phyloP scores from a whole-genome alignment of 2,797 vertebrate genomes.

The Propithecus deckenii region DNA sequence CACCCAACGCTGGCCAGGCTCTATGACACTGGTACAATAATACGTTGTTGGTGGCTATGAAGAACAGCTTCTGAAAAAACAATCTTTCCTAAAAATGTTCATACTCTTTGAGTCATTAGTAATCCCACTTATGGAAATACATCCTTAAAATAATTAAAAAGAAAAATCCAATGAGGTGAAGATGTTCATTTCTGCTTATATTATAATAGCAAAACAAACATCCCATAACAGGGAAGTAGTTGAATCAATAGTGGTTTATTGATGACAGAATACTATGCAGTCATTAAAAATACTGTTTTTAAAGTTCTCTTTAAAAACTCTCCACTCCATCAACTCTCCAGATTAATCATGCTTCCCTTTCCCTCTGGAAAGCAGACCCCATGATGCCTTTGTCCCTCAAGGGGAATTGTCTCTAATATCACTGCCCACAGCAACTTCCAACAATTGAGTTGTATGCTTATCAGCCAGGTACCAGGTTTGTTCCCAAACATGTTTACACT shows the following conservation, averaged over 20 bases:
- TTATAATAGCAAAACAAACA: neutral
- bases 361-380: neutral
- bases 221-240: neutral
- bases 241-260: neutral
- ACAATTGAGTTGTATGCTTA: neutral
- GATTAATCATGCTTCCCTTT: neutral
- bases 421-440: neutral
- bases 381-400: neutral
- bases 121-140: conserved; percentile 8
- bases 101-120: neutral
- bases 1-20: neutral
- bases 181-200: conserved; percentile 7
- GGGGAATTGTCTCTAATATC: neutral
- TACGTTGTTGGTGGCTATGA: neutral
- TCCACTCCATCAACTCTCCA: neutral
- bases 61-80: conserved; percentile 46
- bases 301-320: neutral
- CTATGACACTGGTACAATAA: neutral
- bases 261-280: neutral
- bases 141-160: conserved; percentile 43
- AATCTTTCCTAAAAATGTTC: conserved; percentile 37
- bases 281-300: conserved; percentile 16
- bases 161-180: neutral
- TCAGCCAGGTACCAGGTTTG: neutral
- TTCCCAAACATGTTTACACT: neutral